These are phyloP conservation scores for Archips crataeganus DNA, from an alignment of 2,888 invertebrate genomes.

Conservation along the genomic window DNA sequence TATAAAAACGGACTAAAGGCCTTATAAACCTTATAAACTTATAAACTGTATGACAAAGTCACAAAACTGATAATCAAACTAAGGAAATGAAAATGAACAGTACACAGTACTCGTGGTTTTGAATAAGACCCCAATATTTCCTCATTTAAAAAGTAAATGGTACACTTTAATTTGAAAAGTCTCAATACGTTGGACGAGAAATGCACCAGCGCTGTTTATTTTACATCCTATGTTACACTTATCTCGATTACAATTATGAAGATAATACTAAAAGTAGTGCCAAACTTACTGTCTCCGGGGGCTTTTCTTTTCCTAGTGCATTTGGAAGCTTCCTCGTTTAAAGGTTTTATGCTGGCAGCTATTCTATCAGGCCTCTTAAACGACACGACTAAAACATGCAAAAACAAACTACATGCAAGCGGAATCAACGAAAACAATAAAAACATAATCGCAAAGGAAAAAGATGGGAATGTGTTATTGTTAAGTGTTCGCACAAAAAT, in stretches of 20 bases:
- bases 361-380: conserved; percentile 90
- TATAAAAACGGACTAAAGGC: too few species aligned
- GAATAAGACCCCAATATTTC: too few species aligned
- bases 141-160: too few species aligned
- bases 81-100: too few species aligned
- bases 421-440: conserved; percentile 21
- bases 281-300: conserved; percentile 86
- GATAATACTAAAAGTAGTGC: conserved; percentile 7
- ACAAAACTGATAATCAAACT: too few species aligned
- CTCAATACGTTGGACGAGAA: too few species aligned
- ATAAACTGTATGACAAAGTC: too few species aligned
- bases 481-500: background rate
- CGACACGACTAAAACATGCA: conserved; percentile 90
- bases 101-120: too few species aligned
- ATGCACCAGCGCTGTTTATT: too few species aligned
- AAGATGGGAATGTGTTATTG: background rate
- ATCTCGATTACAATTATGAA: background rate
- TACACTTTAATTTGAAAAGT: too few species aligned
- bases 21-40: too few species aligned
- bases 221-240: background rate
- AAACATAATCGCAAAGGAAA: background rate
- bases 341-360: conserved; percentile 58
- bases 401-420: conserved; percentile 61
- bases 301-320: conserved; percentile 91
- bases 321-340: conserved; percentile 57